Conservation (phyloP, 2,797 vertebrate genomes). For the Falco biarmicus region DNA sequence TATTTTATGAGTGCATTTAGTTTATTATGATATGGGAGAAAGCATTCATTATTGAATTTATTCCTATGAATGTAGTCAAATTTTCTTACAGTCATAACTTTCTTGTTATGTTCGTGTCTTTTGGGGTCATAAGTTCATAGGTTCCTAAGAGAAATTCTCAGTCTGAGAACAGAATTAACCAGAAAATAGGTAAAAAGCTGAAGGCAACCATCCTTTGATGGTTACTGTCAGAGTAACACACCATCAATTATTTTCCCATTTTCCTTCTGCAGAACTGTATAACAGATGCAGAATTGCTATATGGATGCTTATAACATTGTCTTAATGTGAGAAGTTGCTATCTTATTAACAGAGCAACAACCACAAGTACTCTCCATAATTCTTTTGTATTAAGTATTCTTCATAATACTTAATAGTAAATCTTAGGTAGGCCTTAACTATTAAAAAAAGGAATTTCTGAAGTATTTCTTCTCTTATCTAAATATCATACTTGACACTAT, state of each 20-base stretch:
- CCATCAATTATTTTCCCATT: neutral
- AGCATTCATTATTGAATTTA: neutral
- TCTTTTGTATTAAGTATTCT: neutral
- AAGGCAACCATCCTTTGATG: neutral
- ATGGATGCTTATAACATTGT: neutral
- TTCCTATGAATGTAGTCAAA: neutral
- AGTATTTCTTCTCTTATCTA: neutral
- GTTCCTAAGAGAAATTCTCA: neutral
- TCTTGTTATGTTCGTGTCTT: neutral
- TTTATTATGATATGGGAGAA: neutral
- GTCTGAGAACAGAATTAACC: neutral
- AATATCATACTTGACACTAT: neutral
- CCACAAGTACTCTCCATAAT: neutral
- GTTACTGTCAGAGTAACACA: neutral
- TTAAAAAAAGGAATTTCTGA: neutral
- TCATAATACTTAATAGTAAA: neutral
- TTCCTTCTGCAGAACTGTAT: neutral
- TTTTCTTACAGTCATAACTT: neutral
- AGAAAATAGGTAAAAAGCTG: neutral
- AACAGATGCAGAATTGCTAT: neutral
- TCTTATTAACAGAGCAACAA: neutral
- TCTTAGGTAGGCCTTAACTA: neutral
- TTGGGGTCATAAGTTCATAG: neutral
- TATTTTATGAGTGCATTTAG: constrained; percentile 38
- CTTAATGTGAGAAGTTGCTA: neutral